A percentile compares a stretch with the other conserved stretches of the same genome.
phyloP scores from a whole-genome alignment of 2,888 invertebrate species.

The Drosophila nr. perissopoda region DNA sequence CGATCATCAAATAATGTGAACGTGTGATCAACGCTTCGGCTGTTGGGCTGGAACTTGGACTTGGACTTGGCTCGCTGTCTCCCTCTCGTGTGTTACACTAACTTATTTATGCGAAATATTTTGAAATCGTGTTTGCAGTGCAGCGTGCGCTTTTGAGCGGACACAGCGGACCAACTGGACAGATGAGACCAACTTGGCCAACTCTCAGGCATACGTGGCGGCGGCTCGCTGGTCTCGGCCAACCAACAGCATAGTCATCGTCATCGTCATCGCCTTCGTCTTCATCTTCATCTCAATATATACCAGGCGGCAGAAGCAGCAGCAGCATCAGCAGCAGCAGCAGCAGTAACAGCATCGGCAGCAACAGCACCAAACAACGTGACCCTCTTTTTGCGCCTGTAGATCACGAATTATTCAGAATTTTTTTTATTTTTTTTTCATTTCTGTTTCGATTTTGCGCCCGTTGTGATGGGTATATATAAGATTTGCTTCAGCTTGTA shows the following conservation, averaged over 20 bases:
- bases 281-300: constrained; percentile 21
- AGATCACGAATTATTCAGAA: constrained; percentile 83
- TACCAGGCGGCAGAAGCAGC: constrained; percentile 10
- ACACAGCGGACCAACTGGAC: constrained; percentile 36
- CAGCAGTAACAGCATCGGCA: constrained; percentile 27
- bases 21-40: constrained; percentile 81
- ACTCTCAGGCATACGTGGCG: constrained; percentile 56
- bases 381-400: constrained; percentile 84
- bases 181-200: constrained; percentile 37
- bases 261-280: constrained; percentile 50
- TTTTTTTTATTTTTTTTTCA: constrained; percentile 54
- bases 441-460: constrained; percentile 34
- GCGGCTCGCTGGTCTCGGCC: constrained; percentile 42
- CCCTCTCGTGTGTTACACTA: constrained; percentile 82
- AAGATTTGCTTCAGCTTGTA: background rate
- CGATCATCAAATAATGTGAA: constrained; percentile 83
- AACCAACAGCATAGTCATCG: constrained; percentile 60
- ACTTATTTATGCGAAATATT: constrained; percentile 84
- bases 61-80: constrained; percentile 55
- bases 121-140: constrained; percentile 81
- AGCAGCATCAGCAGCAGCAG: constrained; percentile 11
- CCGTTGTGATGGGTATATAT: constrained; percentile 21
- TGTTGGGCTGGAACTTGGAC: constrained; percentile 30
- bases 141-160: constrained; percentile 76
- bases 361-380: constrained; percentile 71